These are phyloP conservation scores for Anthrax anthrax DNA, from an alignment of 2,888 invertebrate species.

Conservation along the genomic window DNA sequence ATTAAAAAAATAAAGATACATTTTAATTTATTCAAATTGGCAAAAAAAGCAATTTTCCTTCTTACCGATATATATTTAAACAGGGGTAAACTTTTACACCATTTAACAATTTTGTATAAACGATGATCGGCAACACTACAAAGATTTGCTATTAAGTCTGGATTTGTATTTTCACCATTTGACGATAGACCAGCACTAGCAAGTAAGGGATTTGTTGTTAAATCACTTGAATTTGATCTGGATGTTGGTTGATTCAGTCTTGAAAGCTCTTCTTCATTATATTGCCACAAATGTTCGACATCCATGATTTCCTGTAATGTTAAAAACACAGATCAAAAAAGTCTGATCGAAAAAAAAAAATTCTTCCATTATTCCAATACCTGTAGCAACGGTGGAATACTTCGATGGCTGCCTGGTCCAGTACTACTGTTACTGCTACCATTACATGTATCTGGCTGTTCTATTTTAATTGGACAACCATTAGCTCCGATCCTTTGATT, in stretches of 20 bases:
- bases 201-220: conserved; percentile 40
- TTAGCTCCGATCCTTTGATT: conserved; percentile 34
- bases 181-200: conserved; percentile 38
- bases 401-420: conserved; percentile 19
- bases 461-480: conserved; percentile 37
- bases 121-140: conserved; percentile 92
- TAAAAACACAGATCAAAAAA: conserved; percentile 11
- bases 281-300: conserved; percentile 90
- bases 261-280: conserved; percentile 68
- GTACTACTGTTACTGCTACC: conserved; percentile 10
- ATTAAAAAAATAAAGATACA: conserved; percentile 8
- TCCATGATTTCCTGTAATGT: conserved; percentile 77
- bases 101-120: conserved; percentile 92
- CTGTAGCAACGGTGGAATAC: conserved; percentile 38
- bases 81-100: conserved; percentile 93
- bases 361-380: no score
- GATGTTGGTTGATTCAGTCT: conserved; percentile 40
- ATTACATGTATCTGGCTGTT: conserved; percentile 31
- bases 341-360: no score
- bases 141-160: conserved; percentile 75
- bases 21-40: no score
- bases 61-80: conserved; percentile 90
- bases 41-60: conserved; percentile 10
- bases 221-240: conserved; percentile 18
- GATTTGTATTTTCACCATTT: conserved; percentile 49